Conservation (phyloP, 2,888 invertebrate genomes). For the Heteromyza rotundicornis region DNA sequence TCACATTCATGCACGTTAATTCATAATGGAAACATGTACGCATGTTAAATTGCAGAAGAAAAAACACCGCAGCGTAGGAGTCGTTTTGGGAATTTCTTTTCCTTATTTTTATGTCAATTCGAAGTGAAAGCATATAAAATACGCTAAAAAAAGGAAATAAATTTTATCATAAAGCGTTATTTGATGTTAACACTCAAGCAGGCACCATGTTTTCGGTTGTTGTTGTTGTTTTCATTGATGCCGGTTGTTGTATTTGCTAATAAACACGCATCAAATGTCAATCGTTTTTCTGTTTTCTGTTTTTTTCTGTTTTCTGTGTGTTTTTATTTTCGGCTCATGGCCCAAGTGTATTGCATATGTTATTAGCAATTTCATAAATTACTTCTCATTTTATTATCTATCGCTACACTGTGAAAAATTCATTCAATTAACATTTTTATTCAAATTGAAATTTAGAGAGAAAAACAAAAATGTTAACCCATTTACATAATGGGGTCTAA, state of each 20-base stretch:
- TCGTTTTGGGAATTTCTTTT: not conserved
- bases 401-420: too few relatives aligned
- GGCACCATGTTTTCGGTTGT: not conserved
- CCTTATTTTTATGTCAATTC: conserved; percentile 2
- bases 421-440: too few relatives aligned
- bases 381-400: too few relatives aligned
- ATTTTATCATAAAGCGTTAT: not conserved
- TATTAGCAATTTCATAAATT: too few relatives aligned
- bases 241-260: conserved; percentile 19
- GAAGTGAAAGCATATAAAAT: not conserved
- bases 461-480: too few relatives aligned
- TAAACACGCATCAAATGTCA: conserved; percentile 9
- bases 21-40: not conserved
- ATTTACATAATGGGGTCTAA: too few relatives aligned
- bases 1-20: not conserved
- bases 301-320: too few relatives aligned
- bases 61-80: not conserved
- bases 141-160: not conserved
- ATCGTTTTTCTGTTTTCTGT: not conserved
- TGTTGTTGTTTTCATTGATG: not conserved
- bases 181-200: not conserved
- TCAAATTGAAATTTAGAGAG: too few relatives aligned
- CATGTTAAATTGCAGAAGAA: not conserved
- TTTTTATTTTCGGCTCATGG: too few relatives aligned
- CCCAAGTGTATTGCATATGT: too few relatives aligned